A percentile compares a stretch with the other conserved stretches of the same genome.
These are phyloP conservation scores for Lacanobia oleracea DNA, from an alignment of 2,888 invertebrate genomes.

Conservation along the genomic window DNA sequence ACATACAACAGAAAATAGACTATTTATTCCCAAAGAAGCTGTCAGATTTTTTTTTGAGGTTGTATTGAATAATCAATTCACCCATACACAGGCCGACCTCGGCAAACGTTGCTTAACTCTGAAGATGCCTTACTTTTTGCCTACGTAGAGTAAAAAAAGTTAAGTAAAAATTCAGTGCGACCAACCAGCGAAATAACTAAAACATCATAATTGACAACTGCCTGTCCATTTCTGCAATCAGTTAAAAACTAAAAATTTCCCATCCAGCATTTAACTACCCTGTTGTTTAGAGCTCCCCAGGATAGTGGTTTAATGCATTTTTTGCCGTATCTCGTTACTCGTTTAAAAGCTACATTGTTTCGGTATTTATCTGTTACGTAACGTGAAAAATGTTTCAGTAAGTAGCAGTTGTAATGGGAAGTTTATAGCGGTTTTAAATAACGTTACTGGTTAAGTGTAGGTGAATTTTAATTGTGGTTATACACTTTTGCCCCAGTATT, in stretches of 20 bases:
- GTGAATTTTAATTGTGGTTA: background rate
- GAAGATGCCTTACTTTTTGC: no score
- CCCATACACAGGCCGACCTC: no score
- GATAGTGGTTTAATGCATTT: conserved; percentile 7
- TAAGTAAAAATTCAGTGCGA: no score
- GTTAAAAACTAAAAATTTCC: background rate
- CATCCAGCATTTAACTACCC: background rate
- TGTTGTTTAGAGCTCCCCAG: background rate
- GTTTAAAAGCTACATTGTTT: conserved; percentile 23
- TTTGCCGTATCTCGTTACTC: background rate
- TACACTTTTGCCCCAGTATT: no score
- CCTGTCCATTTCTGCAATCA: background rate
- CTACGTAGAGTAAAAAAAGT: no score
- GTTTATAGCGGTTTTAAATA: conserved; percentile 1
- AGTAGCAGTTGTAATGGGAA: background rate
- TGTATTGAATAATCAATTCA: no score
- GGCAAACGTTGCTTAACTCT: no score
- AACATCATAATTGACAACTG: no score
- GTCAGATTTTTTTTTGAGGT: no score
- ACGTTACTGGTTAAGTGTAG: background rate
- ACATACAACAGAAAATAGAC: no score
- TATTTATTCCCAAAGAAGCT: no score
- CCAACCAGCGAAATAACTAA: no score
- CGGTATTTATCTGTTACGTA: background rate
- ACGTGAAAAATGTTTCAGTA: background rate